These are phyloP conservation scores for Leucoma salicis DNA, from an alignment of 2,888 invertebrate genomes.

Conservation along the genomic window DNA sequence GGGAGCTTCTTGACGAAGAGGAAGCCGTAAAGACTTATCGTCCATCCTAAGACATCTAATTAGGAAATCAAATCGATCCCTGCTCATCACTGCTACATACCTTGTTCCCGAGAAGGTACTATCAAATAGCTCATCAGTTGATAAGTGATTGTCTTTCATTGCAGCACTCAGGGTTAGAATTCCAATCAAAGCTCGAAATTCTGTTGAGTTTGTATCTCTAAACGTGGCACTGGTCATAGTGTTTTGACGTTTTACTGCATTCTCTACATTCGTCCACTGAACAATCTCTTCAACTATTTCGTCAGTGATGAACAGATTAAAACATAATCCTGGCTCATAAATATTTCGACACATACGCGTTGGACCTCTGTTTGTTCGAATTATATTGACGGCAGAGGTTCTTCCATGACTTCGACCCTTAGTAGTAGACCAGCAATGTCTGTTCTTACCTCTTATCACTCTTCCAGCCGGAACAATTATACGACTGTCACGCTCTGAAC, in stretches of 20 bases:
- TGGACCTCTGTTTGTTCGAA: conserved; percentile 12
- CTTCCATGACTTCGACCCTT: conserved; percentile 1
- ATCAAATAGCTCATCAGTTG: too few species aligned
- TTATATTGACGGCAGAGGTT: conserved; percentile 11
- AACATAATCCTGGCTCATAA: conserved; percentile 8
- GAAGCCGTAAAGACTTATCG: conserved; percentile 6
- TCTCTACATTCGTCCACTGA: background rate
- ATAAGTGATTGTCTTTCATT: too few species aligned
- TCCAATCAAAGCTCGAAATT: conserved; percentile 4
- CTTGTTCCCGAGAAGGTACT: too few species aligned
- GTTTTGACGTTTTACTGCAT: background rate
- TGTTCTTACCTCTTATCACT: conserved; percentile 16
- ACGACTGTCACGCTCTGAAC: conserved; percentile 15
- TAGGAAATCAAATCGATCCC: conserved; percentile 9
- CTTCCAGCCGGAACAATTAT: conserved; percentile 24
- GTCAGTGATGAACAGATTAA: conserved; percentile 5
- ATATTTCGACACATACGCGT: conserved; percentile 10
- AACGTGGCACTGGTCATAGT: too few species aligned
- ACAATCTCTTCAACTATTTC: background rate
- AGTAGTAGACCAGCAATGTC: conserved; percentile 1
- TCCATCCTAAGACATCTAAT: conserved; percentile 14
- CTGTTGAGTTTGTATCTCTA: background rate
- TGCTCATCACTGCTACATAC: too few species aligned
- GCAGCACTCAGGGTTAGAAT: conserved; percentile 4
- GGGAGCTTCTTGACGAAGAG: background rate